These are phyloP conservation scores for Cataglyphis albicans DNA, from an alignment of 2,888 invertebrate genomes.

Conservation along the genomic window DNA sequence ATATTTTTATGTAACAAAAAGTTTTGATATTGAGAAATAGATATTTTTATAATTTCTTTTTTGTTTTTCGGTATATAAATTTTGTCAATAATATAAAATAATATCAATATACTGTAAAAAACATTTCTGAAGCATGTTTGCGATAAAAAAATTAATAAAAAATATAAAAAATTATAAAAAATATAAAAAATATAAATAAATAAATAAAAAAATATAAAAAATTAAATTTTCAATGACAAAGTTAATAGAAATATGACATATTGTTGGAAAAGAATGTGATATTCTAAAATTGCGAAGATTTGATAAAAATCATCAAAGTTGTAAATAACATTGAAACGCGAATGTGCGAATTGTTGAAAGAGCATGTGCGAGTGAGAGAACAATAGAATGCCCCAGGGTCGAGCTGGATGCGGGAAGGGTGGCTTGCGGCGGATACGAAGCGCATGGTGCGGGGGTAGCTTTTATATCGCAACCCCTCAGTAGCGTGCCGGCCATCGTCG, in stretches of 20 bases:
- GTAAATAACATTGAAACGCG: not conserved
- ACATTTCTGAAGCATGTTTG: not conserved
- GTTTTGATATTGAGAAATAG: not conserved
- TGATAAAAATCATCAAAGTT: conserved; percentile 2
- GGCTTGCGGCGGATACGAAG: conserved; percentile 27
- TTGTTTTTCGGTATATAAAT: not conserved
- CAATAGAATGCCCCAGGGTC: conserved; percentile 52
- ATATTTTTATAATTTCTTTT: not conserved
- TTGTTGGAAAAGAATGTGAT: not conserved
- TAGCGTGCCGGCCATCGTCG: conserved; percentile 69
- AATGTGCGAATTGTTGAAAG: conserved; percentile 57
- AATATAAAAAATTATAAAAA: not conserved
- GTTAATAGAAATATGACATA: not conserved
- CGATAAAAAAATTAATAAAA: not conserved
- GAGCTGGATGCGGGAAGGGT: conserved; percentile 10
- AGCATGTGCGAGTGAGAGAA: conserved; percentile 62
- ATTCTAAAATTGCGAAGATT: not conserved
- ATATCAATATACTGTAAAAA: not conserved
- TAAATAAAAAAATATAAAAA: not conserved
- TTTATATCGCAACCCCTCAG: conserved; percentile 67
- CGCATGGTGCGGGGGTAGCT: conserved; percentile 58
- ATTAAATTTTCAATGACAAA: not conserved
- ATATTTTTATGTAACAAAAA: not conserved
- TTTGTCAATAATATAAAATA: not conserved
- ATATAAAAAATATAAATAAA: not conserved